These are phyloP conservation scores for Paraplagusia blochii DNA, from an alignment of 2,113 vertebrate species.

Conservation along the genomic window DNA sequence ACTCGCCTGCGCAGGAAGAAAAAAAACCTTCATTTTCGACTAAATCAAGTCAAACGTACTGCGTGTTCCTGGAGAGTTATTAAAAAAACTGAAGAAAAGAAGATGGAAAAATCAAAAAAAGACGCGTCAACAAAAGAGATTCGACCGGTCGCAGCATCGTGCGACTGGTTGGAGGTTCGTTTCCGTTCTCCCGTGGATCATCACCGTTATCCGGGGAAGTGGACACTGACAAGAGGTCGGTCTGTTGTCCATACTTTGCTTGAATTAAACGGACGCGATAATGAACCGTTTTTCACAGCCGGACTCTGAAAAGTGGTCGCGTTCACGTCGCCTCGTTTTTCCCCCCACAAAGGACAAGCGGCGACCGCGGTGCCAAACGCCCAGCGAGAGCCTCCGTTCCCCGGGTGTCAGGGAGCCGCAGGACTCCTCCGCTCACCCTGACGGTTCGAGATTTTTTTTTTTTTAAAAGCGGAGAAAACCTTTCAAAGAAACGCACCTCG, in stretches of 20 bases:
- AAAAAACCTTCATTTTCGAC: constrained; percentile 12
- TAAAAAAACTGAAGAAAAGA: background rate
- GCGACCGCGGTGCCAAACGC: constrained; percentile 23
- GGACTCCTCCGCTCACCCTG: constrained; percentile 22
- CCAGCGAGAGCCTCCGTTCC: constrained; percentile 21
- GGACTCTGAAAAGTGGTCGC: constrained; percentile 15
- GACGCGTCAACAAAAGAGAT: constrained; percentile 55
- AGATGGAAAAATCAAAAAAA: constrained; percentile 44
- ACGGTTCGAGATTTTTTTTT: no score
- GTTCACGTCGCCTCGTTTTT: constrained; percentile 12
- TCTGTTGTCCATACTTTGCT: constrained; percentile 3
- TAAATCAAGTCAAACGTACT: no score
- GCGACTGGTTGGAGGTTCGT: constrained; percentile 10
- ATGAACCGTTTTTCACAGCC: background rate
- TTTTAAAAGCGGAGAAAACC: background rate
- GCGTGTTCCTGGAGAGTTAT: background rate
- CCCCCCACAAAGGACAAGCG: constrained; percentile 26
- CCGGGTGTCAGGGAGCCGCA: constrained; percentile 13
- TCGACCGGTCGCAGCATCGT: constrained; percentile 17
- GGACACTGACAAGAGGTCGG: constrained; percentile 18
- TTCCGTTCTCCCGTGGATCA: constrained; percentile 11
- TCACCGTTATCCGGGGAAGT: constrained; percentile 24
- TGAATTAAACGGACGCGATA: background rate
- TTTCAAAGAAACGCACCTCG: constrained; percentile 39
- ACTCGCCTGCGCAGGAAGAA: constrained; percentile 21